Evolutionary conservation across 2,113 vertebrate genomes (phyloP).

Genomic region (Otus sunia): DNA sequence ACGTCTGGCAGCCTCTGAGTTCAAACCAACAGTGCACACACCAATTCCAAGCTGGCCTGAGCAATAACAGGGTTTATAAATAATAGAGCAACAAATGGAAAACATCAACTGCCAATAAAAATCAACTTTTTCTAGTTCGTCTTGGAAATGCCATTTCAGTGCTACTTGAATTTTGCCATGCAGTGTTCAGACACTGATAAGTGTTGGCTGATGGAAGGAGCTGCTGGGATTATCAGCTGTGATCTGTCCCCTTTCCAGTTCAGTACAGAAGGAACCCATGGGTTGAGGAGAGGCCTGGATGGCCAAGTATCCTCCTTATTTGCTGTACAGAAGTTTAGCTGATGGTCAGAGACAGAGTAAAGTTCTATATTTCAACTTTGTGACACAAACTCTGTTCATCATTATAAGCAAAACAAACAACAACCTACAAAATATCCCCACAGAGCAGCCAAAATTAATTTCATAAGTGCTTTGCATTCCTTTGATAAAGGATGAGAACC

Average conservation of each 20-base stretch:
- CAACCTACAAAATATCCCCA: background rate
- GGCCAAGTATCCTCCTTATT: background rate
- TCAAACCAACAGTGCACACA: background rate
- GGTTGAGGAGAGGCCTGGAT: background rate
- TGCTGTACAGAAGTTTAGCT: background rate
- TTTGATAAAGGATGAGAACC: background rate
- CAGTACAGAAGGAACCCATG: fast-evolving
- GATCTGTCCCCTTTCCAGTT: background rate
- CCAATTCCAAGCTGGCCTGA: background rate
- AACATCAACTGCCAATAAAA: background rate
- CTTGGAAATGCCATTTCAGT: background rate
- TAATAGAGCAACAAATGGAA: background rate
- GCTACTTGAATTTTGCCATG: fast-evolving
- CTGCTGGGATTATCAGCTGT: background rate
- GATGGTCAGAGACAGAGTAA: background rate
- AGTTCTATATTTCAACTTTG: background rate
- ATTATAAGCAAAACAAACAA: background rate
- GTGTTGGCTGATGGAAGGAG: background rate
- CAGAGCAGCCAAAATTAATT: background rate
- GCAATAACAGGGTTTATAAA: background rate
- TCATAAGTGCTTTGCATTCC: background rate
- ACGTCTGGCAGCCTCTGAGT: background rate
- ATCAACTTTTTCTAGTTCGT: background rate
- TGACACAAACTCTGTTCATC: background rate
- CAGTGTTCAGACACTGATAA: background rate